Evolutionary conservation across 2,797 vertebrate species (phyloP).

Genomic region (Centroberyx gerrardi): DNA sequence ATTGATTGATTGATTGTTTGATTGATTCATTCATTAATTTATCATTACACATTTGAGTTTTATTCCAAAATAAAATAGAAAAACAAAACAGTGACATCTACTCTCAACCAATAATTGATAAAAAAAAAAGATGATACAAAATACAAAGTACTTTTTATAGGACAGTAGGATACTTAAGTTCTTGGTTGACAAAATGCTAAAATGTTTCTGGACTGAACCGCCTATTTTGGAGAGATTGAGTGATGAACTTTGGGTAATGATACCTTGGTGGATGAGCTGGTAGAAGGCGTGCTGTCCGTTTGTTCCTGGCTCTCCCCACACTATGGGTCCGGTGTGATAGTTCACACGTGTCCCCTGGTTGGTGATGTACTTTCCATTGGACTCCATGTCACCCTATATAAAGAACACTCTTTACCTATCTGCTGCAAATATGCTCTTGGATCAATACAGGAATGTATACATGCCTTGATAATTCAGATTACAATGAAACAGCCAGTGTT

Average conservation of each 20-base stretch:
- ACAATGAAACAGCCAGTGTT: no score
- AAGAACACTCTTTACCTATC: constrained; percentile 15
- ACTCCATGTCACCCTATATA: constrained; percentile 96
- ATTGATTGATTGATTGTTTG: no score
- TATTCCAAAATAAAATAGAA: no score
- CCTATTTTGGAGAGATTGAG: not conserved
- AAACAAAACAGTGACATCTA: no score
- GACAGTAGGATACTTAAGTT: not conserved
- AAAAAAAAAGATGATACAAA: no score
- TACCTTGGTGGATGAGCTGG: constrained; percentile 99
- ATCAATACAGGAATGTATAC: not conserved
- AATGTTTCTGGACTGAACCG: not conserved
- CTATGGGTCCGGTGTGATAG: constrained; percentile 95
- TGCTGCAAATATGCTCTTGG: not conserved
- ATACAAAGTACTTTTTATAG: no score
- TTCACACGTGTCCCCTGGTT: constrained; percentile 91
- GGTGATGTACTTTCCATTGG: constrained; percentile 97
- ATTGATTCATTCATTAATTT: no score
- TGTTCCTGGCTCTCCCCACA: constrained; percentile 98
- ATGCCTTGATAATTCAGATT: not conserved
- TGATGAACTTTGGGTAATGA: not conserved
- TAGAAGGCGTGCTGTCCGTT: constrained; percentile 99
- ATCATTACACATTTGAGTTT: no score
- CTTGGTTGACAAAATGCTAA: not conserved
- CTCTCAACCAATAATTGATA: no score